Evolutionary conservation across 2,797 vertebrate species (phyloP), one percentile per base, ranked within the genome.

Genomic region (Scomberomorus guttatus): DNA sequence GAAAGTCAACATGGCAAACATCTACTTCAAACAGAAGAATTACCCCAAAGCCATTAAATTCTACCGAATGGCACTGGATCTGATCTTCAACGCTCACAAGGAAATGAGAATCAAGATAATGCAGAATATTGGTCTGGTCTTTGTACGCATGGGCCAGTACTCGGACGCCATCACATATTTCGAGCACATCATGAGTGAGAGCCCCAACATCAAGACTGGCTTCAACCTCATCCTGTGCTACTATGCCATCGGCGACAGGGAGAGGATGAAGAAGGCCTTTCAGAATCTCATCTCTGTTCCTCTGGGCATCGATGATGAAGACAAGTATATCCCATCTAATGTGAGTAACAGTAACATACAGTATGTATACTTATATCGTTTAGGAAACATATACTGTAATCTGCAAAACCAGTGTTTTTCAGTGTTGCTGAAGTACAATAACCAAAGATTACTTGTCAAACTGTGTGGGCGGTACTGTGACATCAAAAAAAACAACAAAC

Each of bases 1-100:
- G 69, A 99, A 98, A 89, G 96, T 99, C 76, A 99, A 99, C 92
- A 99, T 99, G 97, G 98, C 95, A 90, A 99, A 99, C 93, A 99
- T 99, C 87, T 98, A 97, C 85, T 95, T 99, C 83, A 98, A 98
- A 81, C 98, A 99, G 91, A 96, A 96, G 83, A 99, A 98, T 93
- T 99, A 98, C 91, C 96, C 96, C 44, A 99, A 97, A 91, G 97
- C 98, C 48, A 96, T 99, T 79, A 99, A 99, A 87, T 97, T 99
- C 94, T 99, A 99, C 90, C 96, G 97, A 52, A 99, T 99, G 98
- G 98, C 98, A 15, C 93, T 99, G 87, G 98, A 99, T 92, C 98
- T 98, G 92, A 97, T 99, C 87, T 96, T 96, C 81, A 97, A 97
- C 76, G 90, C 90, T 32, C 96, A 99, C 94, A 97, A 97, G 89